phyloP scores from a whole-genome alignment of 2,888 invertebrate species.

The Branchipolynoe longqiensis region DNA sequence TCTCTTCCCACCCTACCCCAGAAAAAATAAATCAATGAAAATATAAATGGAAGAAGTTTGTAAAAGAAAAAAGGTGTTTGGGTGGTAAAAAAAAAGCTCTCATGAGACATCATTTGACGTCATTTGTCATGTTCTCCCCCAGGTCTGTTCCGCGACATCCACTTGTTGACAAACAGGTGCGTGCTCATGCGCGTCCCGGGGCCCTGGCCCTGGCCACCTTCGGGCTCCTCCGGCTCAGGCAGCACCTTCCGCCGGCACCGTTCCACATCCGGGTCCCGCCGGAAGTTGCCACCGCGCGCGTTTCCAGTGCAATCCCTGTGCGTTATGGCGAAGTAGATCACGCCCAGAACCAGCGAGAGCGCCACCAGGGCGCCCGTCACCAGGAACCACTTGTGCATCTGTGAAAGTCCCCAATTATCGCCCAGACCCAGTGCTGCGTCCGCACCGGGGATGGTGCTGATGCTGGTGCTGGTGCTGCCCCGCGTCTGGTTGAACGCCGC shows the following conservation, averaged over 20 bases:
- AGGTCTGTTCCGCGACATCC: slow-evolving; percentile 16
- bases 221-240: slow-evolving; percentile 24
- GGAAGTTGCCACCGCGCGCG: not conserved
- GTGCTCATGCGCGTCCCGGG: slow-evolving; percentile 18
- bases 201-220: slow-evolving; percentile 41
- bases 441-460: too few species aligned
- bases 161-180: slow-evolving; percentile 41
- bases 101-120: too few species aligned
- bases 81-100: too few species aligned
- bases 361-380: slow-evolving; percentile 37
- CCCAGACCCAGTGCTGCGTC: too few species aligned
- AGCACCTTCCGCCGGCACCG: slow-evolving; percentile 38
- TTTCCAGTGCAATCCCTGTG: slow-evolving; percentile 29
- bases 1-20: too few species aligned
- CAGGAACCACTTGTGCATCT: slow-evolving; percentile 55
- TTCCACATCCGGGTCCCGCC: slow-evolving; percentile 25
- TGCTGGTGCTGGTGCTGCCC: too few species aligned
- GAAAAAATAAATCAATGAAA: too few species aligned
- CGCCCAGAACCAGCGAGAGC: slow-evolving; percentile 7
- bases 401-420: slow-evolving; percentile 29
- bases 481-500: too few species aligned
- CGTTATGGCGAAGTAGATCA: slow-evolving; percentile 37
- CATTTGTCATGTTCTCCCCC: slow-evolving; percentile 19
- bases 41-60: too few species aligned
- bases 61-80: too few species aligned